Conservation (phyloP, 2,113 vertebrate genomes). For the Trichechus manatus region DNA sequence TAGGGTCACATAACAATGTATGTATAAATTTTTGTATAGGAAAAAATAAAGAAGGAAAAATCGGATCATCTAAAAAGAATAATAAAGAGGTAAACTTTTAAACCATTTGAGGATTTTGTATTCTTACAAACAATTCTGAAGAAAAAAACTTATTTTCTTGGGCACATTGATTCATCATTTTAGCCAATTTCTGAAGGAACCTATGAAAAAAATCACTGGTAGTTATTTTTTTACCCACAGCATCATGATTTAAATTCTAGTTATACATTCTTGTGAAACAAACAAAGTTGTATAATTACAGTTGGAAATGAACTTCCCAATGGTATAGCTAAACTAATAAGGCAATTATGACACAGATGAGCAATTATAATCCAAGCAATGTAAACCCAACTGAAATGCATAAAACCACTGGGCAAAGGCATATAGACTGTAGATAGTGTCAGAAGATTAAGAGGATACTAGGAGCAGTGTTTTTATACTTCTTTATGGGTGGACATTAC, state of each 20-base stretch:
- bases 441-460: not conserved
- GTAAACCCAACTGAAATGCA: not conserved
- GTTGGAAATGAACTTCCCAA: not conserved
- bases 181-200: not conserved
- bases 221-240: conserved; percentile 20
- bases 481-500: not conserved
- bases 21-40: too few relatives aligned
- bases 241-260: conserved; percentile 67
- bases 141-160: not conserved
- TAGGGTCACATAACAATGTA: too few relatives aligned
- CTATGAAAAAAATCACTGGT: not conserved
- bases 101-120: not conserved
- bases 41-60: too few relatives aligned
- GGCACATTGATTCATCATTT: not conserved
- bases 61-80: too few relatives aligned
- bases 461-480: not conserved
- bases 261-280: conserved; percentile 1
- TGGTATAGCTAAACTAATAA: conserved; percentile 42
- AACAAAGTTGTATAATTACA: conserved; percentile 54
- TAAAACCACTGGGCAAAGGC: not conserved
- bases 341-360: not conserved
- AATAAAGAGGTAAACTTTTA: not conserved
- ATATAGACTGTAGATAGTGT: not conserved
- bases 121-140: not conserved
- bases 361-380: not conserved